phyloP scores from a whole-genome alignment of 2,797 vertebrate genomes.

The Rhincodon typus region DNA sequence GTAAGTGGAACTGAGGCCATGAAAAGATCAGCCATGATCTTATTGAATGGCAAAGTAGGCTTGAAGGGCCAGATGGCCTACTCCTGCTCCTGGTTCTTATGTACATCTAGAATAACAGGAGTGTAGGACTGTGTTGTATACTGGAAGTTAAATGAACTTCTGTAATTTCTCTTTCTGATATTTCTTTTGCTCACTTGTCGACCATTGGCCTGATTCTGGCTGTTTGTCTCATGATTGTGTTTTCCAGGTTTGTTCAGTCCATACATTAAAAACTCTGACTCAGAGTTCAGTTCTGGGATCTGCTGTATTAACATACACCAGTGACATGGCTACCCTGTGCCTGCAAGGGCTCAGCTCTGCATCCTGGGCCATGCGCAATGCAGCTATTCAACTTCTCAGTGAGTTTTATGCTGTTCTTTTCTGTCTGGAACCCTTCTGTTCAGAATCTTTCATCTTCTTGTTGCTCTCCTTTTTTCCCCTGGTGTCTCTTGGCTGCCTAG shows the following conservation, averaged over 20 bases:
- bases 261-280: conserved; percentile 75
- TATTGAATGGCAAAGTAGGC: no score
- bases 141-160: background rate
- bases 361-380: conserved; percentile 88
- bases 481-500: background rate
- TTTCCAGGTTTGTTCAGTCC: conserved; percentile 74
- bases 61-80: no score
- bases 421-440: background rate
- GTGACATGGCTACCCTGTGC: conserved; percentile 61
- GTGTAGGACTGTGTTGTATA: background rate
- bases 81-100: no score
- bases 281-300: conserved; percentile 62
- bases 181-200: background rate
- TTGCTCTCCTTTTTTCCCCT: no score
- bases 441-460: background rate
- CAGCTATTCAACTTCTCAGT: conserved; percentile 86
- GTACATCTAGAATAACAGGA: background rate
- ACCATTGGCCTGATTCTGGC: background rate
- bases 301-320: conserved; percentile 61
- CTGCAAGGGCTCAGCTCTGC: conserved; percentile 67
- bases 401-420: conserved; percentile 42
- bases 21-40: no score
- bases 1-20: no score
- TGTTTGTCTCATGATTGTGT: background rate
- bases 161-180: background rate